A percentile compares a stretch with the other conserved stretches of the same genome.
Conservation (phyloP, 2,888 invertebrate species). For the Altica lythri region DNA sequence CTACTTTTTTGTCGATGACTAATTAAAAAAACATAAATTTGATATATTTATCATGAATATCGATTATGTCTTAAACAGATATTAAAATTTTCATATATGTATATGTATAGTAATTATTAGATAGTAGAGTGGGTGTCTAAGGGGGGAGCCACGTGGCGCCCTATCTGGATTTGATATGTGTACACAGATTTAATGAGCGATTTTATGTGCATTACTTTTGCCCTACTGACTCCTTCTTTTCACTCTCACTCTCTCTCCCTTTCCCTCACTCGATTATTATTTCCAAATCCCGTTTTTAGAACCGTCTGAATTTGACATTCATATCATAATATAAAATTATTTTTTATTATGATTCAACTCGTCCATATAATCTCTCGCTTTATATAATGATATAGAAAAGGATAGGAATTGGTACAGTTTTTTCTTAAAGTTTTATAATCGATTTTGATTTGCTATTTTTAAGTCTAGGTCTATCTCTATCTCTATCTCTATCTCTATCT, state of each 20-base stretch:
- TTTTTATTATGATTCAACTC: not conserved
- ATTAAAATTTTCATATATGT: too few relatives aligned
- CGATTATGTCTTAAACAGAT: too few relatives aligned
- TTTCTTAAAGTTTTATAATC: too few relatives aligned
- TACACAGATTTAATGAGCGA: slow-evolving; percentile 57
- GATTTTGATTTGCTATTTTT: too few relatives aligned
- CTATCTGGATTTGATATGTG: slow-evolving; percentile 55
- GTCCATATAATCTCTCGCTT: too few relatives aligned
- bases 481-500: not conserved
- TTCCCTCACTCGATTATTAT: too few relatives aligned
- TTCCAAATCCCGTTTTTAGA: too few relatives aligned
- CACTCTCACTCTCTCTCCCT: not conserved
- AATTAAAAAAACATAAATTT: too few relatives aligned
- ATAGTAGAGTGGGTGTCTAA: slow-evolving; percentile 9
- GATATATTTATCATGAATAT: too few relatives aligned
- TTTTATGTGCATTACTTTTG: slow-evolving; percentile 58
- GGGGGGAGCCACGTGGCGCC: slow-evolving; percentile 49
- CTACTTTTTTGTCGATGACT: too few relatives aligned
- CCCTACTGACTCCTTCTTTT: slow-evolving; percentile 52
- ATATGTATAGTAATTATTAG: not conserved
- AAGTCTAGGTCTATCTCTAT: not conserved
- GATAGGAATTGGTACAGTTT: too few relatives aligned
- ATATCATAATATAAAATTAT: not conserved
- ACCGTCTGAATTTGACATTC: not conserved
- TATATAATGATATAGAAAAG: too few relatives aligned